Percentiles rank a stretch among this genome's conserved stretches.
These are phyloP conservation scores for Omphaloscelis lunosa DNA, from an alignment of 2,888 invertebrate species.

Conservation along the genomic window DNA sequence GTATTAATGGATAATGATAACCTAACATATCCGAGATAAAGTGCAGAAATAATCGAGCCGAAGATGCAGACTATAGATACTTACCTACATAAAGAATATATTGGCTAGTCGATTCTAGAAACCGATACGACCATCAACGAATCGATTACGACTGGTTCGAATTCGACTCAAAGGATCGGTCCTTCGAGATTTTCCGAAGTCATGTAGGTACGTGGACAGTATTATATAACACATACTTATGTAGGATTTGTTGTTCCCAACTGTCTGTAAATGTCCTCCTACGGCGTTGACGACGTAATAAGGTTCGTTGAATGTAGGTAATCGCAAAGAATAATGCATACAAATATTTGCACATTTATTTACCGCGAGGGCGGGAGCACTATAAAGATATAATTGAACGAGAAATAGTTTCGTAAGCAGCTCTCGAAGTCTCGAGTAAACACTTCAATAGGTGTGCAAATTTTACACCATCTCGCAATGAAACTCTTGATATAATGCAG, in stretches of 20 bases:
- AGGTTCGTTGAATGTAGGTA: neutral
- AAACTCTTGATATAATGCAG: neutral
- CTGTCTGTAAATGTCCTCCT: neutral
- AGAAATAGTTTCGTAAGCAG: constrained; percentile 16
- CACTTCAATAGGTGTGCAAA: constrained; percentile 8
- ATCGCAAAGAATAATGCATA: constrained; percentile 1
- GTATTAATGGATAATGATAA: too few species aligned
- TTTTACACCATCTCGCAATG: neutral
- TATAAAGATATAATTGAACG: constrained; percentile 2
- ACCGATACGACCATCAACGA: too few species aligned
- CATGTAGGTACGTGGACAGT: neutral
- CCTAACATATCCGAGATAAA: too few species aligned
- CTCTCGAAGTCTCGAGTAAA: neutral
- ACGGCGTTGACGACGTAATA: too few species aligned
- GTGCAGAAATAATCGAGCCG: too few species aligned
- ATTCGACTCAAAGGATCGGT: too few species aligned
- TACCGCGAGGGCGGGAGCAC: too few species aligned
- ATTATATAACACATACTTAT: neutral
- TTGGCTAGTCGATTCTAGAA: too few species aligned
- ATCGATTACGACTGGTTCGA: too few species aligned
- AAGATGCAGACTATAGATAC: too few species aligned
- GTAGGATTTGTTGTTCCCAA: neutral
- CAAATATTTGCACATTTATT: constrained; percentile 8
- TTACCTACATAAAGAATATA: too few species aligned
- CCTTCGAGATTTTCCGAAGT: neutral